Base-by-base conservation (phyloP, 2,797 vertebrate genomes). In the Anisognathus igniventris region DNA sequence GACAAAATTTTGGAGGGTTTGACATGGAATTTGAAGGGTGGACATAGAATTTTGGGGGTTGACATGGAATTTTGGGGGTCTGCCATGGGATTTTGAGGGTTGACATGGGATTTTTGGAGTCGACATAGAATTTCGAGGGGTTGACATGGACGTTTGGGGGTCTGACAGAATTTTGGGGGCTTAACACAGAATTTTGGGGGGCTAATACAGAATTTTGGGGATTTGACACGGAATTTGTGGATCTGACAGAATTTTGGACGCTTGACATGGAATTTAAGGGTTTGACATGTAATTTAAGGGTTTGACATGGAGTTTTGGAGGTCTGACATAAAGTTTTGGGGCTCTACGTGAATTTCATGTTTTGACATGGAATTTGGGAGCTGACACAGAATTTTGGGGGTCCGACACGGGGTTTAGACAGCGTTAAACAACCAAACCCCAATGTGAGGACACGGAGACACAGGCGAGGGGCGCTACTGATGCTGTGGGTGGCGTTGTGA, bases 401-500 rank as follows among this genome's bases (percentile, higher is more conserved):
- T 74, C 16, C 15, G 51, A 78, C 24, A 16, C 0, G 2, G 70
- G 61, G 39, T 74, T 83, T 16, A 51, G 61, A 48, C 66, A 23
- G 48, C 0, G 9, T 13, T 31, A 25, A 92, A 85, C 30, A 27
- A n/a, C 61, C 90, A 57, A 86, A 84, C 50, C 73, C 94, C 3
- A 2, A 27, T 5, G 37, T 1, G 31, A 85, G 81, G 89, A 90
- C 37, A 2, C 3, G 9, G 91, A 88, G 86, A 93, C 92, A 71
- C 37, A 7, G 94, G 91, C 47, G 50, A 64, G 75, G 90, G 65
- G 86, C 87, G 86, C 88, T 95, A 83, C 96, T 57, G 94, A 83
- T 56, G 83, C 45, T 12, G 45, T 44, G 88, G 90, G 31, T 6
- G 16, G 21, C 5, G 25, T 60, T 4, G 44, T 73, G 64, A 86